Evolutionary conservation across 2,888 invertebrate species (phyloP).

Genomic region (Pherbina coryleti): DNA sequence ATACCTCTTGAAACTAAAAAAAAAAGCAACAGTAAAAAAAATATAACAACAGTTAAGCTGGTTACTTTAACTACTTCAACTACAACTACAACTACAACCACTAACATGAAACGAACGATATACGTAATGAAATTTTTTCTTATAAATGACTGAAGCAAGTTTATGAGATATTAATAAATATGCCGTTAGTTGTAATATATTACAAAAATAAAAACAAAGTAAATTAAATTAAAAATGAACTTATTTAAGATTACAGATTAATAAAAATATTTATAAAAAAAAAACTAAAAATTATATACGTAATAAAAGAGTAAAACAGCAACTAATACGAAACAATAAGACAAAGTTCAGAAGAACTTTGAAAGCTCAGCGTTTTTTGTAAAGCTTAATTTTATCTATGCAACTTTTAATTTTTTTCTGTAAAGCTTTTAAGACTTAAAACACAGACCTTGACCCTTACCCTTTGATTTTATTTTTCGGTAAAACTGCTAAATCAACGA

Average conservation of each 20-base stretch:
- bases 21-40: no score
- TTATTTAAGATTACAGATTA: no score
- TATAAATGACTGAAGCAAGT: conserved; percentile 45
- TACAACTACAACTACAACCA: not conserved
- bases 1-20: not conserved
- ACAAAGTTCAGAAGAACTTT: not conserved
- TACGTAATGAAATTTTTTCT: conserved; percentile 45
- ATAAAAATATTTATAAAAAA: no score
- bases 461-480: no score
- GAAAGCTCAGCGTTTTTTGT: no score
- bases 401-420: no score
- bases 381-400: no score
- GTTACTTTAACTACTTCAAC: not conserved
- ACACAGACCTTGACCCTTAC: no score
- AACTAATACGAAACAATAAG: conserved; percentile 17
- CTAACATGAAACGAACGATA: conserved; percentile 13
- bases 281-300: no score
- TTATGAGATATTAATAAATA: conserved; percentile 47
- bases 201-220: conserved; percentile 7
- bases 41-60: not conserved
- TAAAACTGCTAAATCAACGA: conserved; percentile 7
- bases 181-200: conserved; percentile 40
- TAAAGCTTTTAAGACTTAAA: no score
- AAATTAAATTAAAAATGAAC: no score
- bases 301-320: conserved; percentile 33